Evolutionary conservation across 2,888 invertebrate genomes (phyloP), one percentile per base, ranked within the genome.

Genomic region (Tinea pellionella): DNA sequence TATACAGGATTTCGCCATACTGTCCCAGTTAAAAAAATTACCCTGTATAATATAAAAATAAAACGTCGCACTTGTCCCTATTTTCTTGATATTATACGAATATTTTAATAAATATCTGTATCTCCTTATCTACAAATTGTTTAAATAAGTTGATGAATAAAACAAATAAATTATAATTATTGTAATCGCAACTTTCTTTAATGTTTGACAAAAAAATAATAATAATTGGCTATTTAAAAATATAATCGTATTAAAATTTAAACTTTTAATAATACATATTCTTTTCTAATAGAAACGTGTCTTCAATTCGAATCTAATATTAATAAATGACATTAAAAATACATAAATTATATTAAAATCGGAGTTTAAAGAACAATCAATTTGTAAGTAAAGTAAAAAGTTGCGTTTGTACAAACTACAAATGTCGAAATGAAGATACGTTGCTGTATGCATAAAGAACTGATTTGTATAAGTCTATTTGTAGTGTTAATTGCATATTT

Each of bases 361-460:
- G n/a, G n/a, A n/a, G n/a, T n/a, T n/a, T n/a, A n/a, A n/a, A n/a
- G n/a, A n/a, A n/a, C n/a, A n/a, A n/a, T n/a, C n/a, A n/a, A n/a
- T n/a, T n/a, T 3, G 24, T 24, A 3, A 24, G 6, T 24, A 24
- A 24, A 24, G 24, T 24, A 24, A 24, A 24, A 24, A 6, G 24
- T 24, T 24, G 24, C 24, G 24, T 24, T 24, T 24, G 37, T 37
- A 9, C 9, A 37, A 37, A 15, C 47, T 37, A 9, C 9, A 37
- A 37, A 15, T 15, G n/a, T 47, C 47, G 47, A 15, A 47, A n/a
- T 8, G 47, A 47, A 47, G 47, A 47, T 47, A 47, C 47, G 47
- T 47, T 47, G 47, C 15, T 47, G n/a, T 53, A 24, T n/a, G 24
- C 53, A 53, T 53, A 53, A 53, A 53, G 19, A 53, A 53, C 53